Evolutionary conservation across 2,888 invertebrate species (phyloP).

Genomic region (Cryptocephalus moraei): DNA sequence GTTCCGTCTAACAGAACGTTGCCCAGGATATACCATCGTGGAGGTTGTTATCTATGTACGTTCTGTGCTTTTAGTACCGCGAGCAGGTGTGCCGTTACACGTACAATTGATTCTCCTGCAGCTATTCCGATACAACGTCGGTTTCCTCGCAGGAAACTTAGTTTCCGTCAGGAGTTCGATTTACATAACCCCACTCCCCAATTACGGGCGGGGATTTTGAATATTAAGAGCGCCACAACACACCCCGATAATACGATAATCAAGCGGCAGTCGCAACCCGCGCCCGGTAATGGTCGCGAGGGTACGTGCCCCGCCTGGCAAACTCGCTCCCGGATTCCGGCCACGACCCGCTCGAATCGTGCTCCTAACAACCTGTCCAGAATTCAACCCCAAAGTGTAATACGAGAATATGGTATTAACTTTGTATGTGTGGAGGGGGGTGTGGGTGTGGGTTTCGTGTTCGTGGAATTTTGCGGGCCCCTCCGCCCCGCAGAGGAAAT

Average conservation of each 20-base stretch:
- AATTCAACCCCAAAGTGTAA: slow-evolving; percentile 10
- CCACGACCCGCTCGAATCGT: slow-evolving; percentile 16
- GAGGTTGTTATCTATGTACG: no score
- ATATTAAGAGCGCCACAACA: slow-evolving; percentile 33
- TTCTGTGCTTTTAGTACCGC: no score
- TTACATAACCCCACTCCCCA: no score
- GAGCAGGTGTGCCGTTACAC: no score
- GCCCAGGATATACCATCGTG: no score
- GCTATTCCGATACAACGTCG: no score
- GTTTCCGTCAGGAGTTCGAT: no score
- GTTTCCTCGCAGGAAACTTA: no score
- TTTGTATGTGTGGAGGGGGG: slow-evolving; percentile 2
- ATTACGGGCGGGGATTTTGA: slow-evolving; percentile 19
- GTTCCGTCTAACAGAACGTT: no score
- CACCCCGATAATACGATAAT: slow-evolving; percentile 36
- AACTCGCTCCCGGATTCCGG: slow-evolving; percentile 7
- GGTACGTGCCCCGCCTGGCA: slow-evolving; percentile 26
- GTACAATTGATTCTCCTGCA: no score
- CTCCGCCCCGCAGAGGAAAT: neutral
- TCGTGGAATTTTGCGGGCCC: neutral
- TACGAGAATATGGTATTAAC: slow-evolving; percentile 7
- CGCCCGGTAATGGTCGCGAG: slow-evolving; percentile 29
- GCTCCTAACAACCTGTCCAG: slow-evolving; percentile 17
- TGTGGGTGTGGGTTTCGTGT: slow-evolving; percentile 3
- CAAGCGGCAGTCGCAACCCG: slow-evolving; percentile 22